Evolutionary conservation across 2,888 invertebrate species (phyloP).

Genomic region (Dryococelus australis): DNA sequence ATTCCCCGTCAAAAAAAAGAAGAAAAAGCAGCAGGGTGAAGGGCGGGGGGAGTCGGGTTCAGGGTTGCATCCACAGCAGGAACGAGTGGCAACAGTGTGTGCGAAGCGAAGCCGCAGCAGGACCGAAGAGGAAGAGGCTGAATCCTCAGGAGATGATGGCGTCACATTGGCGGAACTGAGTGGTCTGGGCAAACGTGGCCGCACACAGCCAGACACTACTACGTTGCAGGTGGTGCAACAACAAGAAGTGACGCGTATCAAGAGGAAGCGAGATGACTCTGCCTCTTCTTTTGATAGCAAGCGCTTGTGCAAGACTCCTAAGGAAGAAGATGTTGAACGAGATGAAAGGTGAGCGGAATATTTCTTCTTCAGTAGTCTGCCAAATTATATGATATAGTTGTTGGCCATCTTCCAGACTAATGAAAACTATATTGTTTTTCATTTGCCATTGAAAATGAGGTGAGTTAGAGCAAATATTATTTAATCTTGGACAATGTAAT

Average conservation of each 20-base stretch:
- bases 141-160: constrained; percentile 30
- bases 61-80: not conserved
- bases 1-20: constrained; percentile 83
- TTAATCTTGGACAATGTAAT: no score
- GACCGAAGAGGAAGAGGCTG: not conserved
- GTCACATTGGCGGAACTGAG: not conserved
- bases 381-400: no score
- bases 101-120: not conserved
- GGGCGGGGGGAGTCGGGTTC: not conserved
- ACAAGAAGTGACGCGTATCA: not conserved
- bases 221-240: not conserved
- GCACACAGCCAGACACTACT: not conserved
- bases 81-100: not conserved
- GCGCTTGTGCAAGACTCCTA: not conserved
- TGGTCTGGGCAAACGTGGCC: not conserved
- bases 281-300: not conserved
- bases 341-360: constrained; percentile 35
- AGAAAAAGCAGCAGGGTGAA: constrained; percentile 71
- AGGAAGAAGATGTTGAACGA: constrained; percentile 42
- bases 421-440: no score
- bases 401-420: no score
- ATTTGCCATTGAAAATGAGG: no score
- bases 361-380: not conserved
- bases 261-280: not conserved
- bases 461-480: no score